Percentiles rank a stretch among this genome's conserved stretches.
These are phyloP conservation scores for human DNA, from an alignment of 2,113 vertebrate genomes.

Conservation along the genomic window GRCh38 chr9:25758001-25758500, in stretches of 20 bases:
- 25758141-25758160: not conserved
- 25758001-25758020: not conserved
- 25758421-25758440: not conserved
- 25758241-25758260: not conserved
- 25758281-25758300: not conserved
- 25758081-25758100: not conserved
- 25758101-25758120: not conserved
- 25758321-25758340: not conserved
- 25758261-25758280: not conserved
- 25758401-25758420: not conserved
- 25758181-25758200: not conserved
- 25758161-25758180: not conserved
- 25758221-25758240: not conserved
- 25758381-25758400: not conserved
- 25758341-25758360: not conserved
- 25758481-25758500: not conserved
- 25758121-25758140: not conserved
- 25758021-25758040: not conserved
- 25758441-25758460: not conserved
- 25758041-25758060: not conserved
- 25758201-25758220: not conserved
- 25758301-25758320: not conserved
- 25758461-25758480: not conserved
- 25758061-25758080: not conserved
- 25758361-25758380: not conserved